These are phyloP conservation scores for Chromobotia macracanthus DNA, from an alignment of 2,797 vertebrate genomes.

Conservation along the genomic window DNA sequence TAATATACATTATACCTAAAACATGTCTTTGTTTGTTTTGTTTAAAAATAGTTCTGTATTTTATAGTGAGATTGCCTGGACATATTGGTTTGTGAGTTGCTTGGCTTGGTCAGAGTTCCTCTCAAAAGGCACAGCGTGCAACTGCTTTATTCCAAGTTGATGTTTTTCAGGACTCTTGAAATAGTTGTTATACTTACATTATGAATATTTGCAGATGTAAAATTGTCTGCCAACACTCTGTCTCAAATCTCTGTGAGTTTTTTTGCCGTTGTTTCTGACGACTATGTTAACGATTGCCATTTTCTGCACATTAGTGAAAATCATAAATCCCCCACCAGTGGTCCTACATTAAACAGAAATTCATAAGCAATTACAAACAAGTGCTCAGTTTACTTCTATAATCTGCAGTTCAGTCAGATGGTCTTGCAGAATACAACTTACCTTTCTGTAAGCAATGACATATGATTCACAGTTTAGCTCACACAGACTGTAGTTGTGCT, in stretches of 20 bases:
- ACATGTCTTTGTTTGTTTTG: neutral
- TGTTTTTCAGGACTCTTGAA: too few species aligned
- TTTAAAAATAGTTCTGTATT: neutral
- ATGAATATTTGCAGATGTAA: neutral
- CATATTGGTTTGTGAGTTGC: neutral
- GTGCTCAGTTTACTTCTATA: too few species aligned
- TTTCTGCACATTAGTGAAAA: neutral
- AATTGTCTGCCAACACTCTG: neutral
- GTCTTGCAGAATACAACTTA: too few species aligned
- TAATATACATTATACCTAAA: conserved; percentile 24
- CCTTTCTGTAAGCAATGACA: too few species aligned
- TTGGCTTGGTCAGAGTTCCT: too few species aligned
- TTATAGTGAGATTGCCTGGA: neutral
- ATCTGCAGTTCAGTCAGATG: too few species aligned
- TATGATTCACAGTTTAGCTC: too few species aligned
- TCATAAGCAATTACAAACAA: neutral
- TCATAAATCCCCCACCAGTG: neutral
- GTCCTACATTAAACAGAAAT: neutral
- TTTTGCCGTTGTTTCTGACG: neutral
- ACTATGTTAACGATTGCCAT: neutral
- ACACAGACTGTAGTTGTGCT: too few species aligned
- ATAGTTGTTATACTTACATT: too few species aligned
- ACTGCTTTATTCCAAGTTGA: neutral
- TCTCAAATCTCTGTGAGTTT: neutral
- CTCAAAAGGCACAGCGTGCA: conserved; percentile 17